phyloP scores from a whole-genome alignment of 1,140 invertebrate species.

The Leucophenga varia region DNA sequence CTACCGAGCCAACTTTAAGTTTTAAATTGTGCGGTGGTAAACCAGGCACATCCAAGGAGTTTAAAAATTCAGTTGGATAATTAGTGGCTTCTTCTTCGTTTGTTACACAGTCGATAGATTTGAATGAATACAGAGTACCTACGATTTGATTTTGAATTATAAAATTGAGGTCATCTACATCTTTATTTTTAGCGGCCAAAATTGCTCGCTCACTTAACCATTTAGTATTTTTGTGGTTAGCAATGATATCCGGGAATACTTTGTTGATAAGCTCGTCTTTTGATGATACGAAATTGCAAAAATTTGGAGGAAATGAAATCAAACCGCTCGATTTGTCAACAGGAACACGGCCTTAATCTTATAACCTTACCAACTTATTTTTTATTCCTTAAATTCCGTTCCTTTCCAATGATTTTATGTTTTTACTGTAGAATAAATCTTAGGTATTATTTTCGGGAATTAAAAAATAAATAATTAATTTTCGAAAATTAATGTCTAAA shows the following conservation, averaged over 20 bases:
- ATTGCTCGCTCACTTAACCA: conserved; percentile 37
- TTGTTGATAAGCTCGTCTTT: conserved; percentile 39
- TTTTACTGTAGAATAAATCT: too few species aligned
- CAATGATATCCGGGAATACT: conserved; percentile 9
- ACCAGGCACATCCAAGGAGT: conserved; percentile 42
- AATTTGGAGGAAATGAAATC: conserved; percentile 50
- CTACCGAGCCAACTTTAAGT: conserved; percentile 55
- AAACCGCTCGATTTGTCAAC: conserved; percentile 39
- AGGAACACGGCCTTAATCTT: conserved; percentile 46
- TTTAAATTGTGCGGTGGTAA: conserved; percentile 49
- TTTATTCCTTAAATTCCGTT: too few species aligned
- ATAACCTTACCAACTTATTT: too few species aligned
- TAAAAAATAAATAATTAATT: too few species aligned
- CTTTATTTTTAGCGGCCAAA: conserved; percentile 32
- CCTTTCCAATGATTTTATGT: too few species aligned
- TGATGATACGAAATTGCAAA: conserved; percentile 39
- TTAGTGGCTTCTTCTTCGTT: conserved; percentile 35
- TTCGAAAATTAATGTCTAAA: too few species aligned
- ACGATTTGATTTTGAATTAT: conserved; percentile 16
- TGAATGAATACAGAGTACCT: conserved; percentile 25
- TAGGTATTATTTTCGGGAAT: too few species aligned
- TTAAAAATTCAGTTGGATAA: too few species aligned
- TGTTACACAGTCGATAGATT: conserved; percentile 49
- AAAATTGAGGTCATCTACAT: conserved; percentile 12
- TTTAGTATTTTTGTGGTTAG: conserved; percentile 36